Base-by-base conservation (phyloP, 2,113 vertebrate species). In the Sisor rabdophorus region DNA sequence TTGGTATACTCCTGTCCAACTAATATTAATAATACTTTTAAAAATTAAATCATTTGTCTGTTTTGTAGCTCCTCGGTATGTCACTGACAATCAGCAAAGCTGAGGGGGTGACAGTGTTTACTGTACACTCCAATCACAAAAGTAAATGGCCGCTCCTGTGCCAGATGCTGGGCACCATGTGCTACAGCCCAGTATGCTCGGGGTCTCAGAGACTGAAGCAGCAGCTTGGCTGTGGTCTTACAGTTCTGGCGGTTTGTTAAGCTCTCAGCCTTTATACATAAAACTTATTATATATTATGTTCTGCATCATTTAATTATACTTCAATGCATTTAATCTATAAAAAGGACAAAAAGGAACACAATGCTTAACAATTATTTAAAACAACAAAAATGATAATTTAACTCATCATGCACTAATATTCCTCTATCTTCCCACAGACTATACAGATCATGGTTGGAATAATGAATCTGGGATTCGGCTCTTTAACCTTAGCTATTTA, bases 401-500 rank as follows among this genome's bases (percentile, higher is more conserved):
- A n/a, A n/a, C n/a, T n/a, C n/a, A n/a, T 2, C 50, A 1, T 65
- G 52, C 8, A 30, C n/a, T 55, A 48, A 47, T 13, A 0, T 72
- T 78, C 69, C 69, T 15, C 79, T 52, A 3, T 53, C 61, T 55
- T 80, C 72, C 9, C 20, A 11, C 79, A 91, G 90, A 47, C 82
- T 8, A 30, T 87, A 72, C 90, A 91, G 59, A 88, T 90, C 2
- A 81, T 90, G 85, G 54, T 85, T 4, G 89, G 87, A 20, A n/a
- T 87, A 26, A 56, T 89, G 50, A 83, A 82, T 72, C 79, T 91
- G 19, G 85, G 83, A 17, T 47, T 87, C 0, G 88, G 84, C 16
- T 0, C 0, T 52, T 11, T 59, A 3, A 1, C 4, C 44, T 0
- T 0, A 5, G 63, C 81, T 11, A 2, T 84, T 11, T 0, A 0